A percentile compares a stretch with the other conserved stretches of the same genome.
Conservation (phyloP, 2,113 vertebrate species). For the Melanocharis versteri region DNA sequence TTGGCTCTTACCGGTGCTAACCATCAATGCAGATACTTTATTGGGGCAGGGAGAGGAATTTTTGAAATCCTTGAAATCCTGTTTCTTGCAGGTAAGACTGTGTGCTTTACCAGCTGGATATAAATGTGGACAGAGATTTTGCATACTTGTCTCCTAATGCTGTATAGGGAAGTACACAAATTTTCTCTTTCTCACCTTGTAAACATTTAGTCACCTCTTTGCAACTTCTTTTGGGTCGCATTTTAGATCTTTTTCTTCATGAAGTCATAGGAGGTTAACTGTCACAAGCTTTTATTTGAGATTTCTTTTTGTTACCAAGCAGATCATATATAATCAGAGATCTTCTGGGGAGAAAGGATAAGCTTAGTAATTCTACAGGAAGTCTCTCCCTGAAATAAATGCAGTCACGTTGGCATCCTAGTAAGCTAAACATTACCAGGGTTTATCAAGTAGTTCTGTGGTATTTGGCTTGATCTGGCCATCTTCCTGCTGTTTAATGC, state of each 20-base stretch:
- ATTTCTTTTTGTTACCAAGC: background rate
- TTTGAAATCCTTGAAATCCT: background rate
- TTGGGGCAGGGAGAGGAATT: background rate
- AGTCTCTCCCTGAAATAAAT: background rate
- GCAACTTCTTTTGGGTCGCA: background rate
- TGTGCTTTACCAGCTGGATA: background rate
- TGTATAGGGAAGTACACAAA: background rate
- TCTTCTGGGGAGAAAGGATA: background rate
- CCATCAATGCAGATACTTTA: background rate
- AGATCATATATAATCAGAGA: background rate
- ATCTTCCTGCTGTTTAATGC: background rate
- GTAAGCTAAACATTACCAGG: background rate
- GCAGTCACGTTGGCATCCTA: background rate
- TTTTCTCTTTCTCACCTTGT: background rate
- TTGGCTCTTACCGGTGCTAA: background rate
- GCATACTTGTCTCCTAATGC: background rate
- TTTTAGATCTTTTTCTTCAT: background rate
- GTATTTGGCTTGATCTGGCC: background rate
- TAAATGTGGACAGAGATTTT: background rate
- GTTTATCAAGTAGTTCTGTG: background rate
- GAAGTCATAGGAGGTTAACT: background rate
- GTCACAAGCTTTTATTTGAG: background rate
- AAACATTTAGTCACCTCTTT: background rate
- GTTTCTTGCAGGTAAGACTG: background rate
- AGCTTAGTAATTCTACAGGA: background rate